A percentile compares a stretch with the other conserved stretches of the same genome.
These are phyloP conservation scores for Moxostoma hubbsi DNA, from an alignment of 2,797 vertebrate genomes.

Conservation along the genomic window DNA sequence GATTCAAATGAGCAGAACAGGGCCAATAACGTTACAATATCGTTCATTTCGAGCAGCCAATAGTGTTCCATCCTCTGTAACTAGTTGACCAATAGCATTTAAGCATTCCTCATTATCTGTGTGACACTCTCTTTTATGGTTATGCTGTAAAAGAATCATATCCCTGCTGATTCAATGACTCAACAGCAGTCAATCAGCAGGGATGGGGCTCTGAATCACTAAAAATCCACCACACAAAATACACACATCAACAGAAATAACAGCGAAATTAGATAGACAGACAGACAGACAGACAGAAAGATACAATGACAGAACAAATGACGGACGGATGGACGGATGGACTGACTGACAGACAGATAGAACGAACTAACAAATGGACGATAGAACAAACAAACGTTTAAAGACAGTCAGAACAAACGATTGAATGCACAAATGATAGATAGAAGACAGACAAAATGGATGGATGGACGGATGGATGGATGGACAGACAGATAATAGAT, in stretches of 20 bases:
- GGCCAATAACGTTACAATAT: not conserved
- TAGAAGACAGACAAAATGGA: no score
- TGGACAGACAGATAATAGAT: no score
- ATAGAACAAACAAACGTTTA: no score
- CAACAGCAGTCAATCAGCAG: conserved; percentile 29
- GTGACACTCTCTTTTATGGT: not conserved
- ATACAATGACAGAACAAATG: no score
- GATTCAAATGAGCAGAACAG: not conserved
- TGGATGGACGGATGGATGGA: no score
- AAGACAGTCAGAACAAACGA: no score
- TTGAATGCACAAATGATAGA: no score
- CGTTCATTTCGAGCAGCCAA: not conserved
- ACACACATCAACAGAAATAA: not conserved
- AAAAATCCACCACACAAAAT: conserved; percentile 10
- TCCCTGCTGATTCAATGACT: conserved; percentile 35
- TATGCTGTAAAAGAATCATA: not conserved
- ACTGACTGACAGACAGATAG: no score
- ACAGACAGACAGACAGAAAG: no score
- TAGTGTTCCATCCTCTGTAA: not conserved
- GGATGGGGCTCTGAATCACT: conserved; percentile 24
- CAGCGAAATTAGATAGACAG: not conserved
- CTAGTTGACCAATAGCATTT: not conserved
- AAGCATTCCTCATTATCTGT: not conserved
- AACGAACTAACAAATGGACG: no score
- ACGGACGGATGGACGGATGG: no score